Percentiles rank a stretch among this genome's conserved stretches.
Evolutionary conservation across 2,113 vertebrate genomes (phyloP).

Genomic region (Peromyscus polionotus): DNA sequence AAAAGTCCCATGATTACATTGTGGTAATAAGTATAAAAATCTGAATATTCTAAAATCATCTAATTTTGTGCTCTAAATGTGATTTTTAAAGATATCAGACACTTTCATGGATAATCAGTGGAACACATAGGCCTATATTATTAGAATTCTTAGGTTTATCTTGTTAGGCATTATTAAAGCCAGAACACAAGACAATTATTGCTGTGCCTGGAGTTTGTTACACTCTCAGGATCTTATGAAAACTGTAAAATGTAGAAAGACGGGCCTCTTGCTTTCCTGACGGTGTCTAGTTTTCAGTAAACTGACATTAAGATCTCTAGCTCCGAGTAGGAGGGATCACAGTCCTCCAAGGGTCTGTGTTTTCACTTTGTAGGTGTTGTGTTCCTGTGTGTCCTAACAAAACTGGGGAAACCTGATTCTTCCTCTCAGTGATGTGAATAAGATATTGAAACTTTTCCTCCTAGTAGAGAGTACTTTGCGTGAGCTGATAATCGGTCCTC

Average conservation of each 20-base stretch:
- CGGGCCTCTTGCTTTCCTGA: background rate
- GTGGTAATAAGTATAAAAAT: background rate
- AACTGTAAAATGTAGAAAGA: conserved; percentile 1
- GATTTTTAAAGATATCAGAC: conserved; percentile 30
- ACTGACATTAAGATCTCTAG: background rate
- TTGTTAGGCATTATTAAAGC: background rate
- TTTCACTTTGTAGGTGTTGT: conserved; percentile 20
- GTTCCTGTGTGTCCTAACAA: background rate
- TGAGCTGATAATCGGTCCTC: background rate
- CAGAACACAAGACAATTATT: background rate
- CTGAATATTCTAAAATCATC: conserved; percentile 8
- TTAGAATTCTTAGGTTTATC: background rate
- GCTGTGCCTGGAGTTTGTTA: background rate
- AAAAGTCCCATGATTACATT: background rate
- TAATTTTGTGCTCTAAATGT: background rate
- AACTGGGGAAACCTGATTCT: background rate
- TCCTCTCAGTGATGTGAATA: background rate
- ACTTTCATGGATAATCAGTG: conserved; percentile 9
- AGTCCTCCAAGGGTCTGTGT: background rate
- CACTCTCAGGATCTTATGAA: background rate
- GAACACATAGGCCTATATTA: background rate
- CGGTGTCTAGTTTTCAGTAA: background rate
- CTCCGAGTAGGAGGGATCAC: background rate
- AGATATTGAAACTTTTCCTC: conserved; percentile 2
- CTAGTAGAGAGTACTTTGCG: background rate